These are phyloP conservation scores for Macropus fuliginosus DNA, from an alignment of 2,797 vertebrate species.

Conservation along the genomic window DNA sequence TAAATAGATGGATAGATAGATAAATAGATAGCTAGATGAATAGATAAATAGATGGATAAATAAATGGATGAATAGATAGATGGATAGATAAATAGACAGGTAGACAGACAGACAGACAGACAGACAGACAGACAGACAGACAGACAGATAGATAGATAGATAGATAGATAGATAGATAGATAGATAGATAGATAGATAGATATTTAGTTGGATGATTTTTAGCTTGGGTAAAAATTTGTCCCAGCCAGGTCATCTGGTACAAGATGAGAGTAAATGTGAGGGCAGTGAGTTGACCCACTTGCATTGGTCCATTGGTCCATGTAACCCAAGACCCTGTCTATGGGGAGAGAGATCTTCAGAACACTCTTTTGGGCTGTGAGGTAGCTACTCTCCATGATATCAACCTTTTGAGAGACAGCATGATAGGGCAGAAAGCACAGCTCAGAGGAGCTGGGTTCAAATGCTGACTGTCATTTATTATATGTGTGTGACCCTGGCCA, in stretches of 20 bases:
- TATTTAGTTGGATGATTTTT: not conserved
- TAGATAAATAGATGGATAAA: no score
- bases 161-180: no score
- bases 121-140: no score
- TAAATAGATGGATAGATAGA: no score
- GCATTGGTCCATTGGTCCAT: not conserved
- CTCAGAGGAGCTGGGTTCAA: not conserved
- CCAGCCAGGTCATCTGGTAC: not conserved
- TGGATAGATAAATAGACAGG: no score
- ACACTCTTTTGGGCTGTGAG: not conserved
- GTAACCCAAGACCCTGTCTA: not conserved
- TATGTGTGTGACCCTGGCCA: not conserved
- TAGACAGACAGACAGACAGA: no score
- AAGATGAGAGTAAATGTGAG: not conserved
- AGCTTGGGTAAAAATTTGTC: not conserved
- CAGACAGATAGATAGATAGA: no score
- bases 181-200: not conserved
- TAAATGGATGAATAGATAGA: no score
- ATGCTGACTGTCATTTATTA: not conserved
- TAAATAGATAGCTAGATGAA: no score
- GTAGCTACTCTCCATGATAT: not conserved
- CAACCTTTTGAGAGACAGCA: not conserved
- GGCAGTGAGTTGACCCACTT: not conserved
- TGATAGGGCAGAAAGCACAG: not conserved
- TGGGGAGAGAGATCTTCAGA: not conserved